phyloP scores from a whole-genome alignment of 2,888 invertebrate genomes.

The Aricia artaxerxes region DNA sequence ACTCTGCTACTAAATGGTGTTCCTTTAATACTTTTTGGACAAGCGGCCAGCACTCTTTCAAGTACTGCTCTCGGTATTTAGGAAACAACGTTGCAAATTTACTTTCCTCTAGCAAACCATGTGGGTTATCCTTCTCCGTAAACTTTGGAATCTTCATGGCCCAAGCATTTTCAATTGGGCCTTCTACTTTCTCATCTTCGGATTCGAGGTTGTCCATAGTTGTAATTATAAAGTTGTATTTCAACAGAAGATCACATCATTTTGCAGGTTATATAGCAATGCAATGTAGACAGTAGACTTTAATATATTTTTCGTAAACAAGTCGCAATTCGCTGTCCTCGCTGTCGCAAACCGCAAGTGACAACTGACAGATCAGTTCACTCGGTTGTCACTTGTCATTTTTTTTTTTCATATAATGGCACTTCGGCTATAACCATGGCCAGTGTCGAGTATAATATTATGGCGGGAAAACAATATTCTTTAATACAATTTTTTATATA shows the following conservation, averaged over 20 bases:
- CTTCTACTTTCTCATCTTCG: conserved; percentile 57
- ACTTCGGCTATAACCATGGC: no score
- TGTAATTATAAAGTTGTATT: background rate
- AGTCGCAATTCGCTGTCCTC: no score
- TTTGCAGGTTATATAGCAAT: background rate
- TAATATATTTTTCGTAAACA: no score
- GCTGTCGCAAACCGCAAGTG: no score
- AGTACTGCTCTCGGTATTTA: conserved; percentile 97
- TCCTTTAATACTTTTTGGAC: conserved; percentile 92
- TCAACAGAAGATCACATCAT: background rate
- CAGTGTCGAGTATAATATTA: no score
- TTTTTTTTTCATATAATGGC: no score
- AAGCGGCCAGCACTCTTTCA: conserved; percentile 96
- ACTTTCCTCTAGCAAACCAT: conserved; percentile 94
- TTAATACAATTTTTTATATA: no score
- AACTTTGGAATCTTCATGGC: conserved; percentile 92
- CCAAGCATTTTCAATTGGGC: conserved; percentile 92
- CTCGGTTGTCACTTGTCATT: no score
- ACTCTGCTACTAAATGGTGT: conserved; percentile 89
- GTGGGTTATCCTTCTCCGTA: conserved; percentile 92
- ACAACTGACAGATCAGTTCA: no score
- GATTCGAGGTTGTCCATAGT: conserved; percentile 36
- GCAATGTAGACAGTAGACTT: no score
- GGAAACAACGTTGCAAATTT: conserved; percentile 98
- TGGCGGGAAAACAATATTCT: no score